Base-by-base conservation (phyloP, 2,113 vertebrate species). In the Pavo muticus region DNA sequence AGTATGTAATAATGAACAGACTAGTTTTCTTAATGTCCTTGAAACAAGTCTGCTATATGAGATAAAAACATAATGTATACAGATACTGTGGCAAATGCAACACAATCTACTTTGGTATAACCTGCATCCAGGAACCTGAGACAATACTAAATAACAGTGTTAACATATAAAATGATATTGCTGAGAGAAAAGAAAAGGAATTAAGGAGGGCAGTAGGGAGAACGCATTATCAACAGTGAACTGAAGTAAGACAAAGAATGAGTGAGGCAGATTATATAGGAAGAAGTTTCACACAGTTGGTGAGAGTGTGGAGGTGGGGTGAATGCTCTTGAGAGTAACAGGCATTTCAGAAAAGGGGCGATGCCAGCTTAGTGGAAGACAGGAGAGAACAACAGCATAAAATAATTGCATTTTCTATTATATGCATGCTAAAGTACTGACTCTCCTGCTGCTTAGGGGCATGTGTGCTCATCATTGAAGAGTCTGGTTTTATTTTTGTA, bases 21-120 rank as follows among this genome's bases (percentile, higher is more conserved):
- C 68, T 84, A 2, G 0, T 95, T 94, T 95, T 86, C 87, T 65
- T 95, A 94, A 91, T 17, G 35, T 90, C 79, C 78, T 86, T 65
- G 69, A 93, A 95, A 91, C 44, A 95, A 95, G 91, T 86, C 85
- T 95, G 90, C 85, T 52, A 23, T 68, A 52, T 25, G 76, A 94
- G 67, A 94, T 64, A 88, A 83, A 95, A 93, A 30, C 35, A 57
- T 64, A 44, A 47, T 7, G 17, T 78, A 61, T 64, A 83, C 86
- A 88, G 24, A 72, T 64, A 32, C 15, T 25, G n/a, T 72, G 29
- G 75, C 64, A 91, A 84, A 73, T 44, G 40, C 50, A 86, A 69
- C 63, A 61, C 88, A 78, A 61, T 9, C 44, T 78, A 56, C 80
- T 93, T 72, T 3, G 1, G 5, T 32, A 27, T 60, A 81, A 93